phyloP scores from a whole-genome alignment of 2,797 vertebrate genomes.

The Scolopax bukidnonensis region DNA sequence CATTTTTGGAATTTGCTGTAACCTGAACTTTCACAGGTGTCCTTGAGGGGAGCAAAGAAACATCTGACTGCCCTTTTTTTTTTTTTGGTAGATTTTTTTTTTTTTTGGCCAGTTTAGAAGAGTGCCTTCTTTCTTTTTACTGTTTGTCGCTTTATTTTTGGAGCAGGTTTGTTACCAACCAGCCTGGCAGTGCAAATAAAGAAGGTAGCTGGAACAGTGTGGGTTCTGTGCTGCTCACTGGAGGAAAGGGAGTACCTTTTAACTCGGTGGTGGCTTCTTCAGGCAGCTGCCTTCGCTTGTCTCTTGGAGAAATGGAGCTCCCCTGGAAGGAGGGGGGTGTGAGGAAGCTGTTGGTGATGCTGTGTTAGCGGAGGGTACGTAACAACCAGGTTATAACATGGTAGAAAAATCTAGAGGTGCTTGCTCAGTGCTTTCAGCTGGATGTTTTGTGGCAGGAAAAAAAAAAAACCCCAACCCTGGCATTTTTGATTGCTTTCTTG shows the following conservation, averaged over 20 bases:
- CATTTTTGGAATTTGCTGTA: slow-evolving; percentile 15
- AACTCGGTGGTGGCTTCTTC: not conserved
- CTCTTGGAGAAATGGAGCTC: not conserved
- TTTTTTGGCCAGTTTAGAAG: slow-evolving; percentile 33
- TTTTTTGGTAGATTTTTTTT: not conserved
- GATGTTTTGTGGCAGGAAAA: not conserved
- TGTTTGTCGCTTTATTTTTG: slow-evolving; percentile 67
- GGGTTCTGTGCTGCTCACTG: slow-evolving; percentile 17
- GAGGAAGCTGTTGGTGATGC: not conserved
- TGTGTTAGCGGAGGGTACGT: not conserved
- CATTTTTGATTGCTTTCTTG: not conserved
- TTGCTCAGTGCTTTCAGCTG: not conserved
- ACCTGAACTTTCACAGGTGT: slow-evolving; percentile 50
- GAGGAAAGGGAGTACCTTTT: not conserved
- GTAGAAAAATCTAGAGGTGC: not conserved
- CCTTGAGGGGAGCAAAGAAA: not conserved
- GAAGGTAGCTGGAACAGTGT: slow-evolving; percentile 15
- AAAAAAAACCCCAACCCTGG: not conserved
- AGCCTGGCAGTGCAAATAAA: slow-evolving; percentile 53
- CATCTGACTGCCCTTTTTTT: not conserved
- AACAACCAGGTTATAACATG: rapidly evolving
- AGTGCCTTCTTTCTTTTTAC: slow-evolving; percentile 39
- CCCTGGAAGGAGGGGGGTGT: not conserved
- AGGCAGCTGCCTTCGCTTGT: not conserved
- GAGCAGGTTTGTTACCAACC: slow-evolving; percentile 53